Evolutionary conservation across 2,888 invertebrate genomes (phyloP).

Genomic region (Chironomus tentans): DNA sequence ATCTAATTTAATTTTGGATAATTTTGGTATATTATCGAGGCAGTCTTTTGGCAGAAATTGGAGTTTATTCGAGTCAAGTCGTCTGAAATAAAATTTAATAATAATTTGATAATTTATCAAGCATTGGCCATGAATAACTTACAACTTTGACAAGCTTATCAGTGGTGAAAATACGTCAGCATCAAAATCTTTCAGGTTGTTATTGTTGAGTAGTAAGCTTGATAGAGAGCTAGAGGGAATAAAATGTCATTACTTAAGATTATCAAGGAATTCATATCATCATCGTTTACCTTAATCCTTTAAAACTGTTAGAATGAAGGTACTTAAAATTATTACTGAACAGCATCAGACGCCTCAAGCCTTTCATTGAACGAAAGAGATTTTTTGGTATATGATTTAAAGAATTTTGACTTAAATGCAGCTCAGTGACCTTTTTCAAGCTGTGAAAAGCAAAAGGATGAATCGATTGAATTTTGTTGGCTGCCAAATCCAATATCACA

Average conservation of each 20-base stretch:
- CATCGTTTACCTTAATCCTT: slow-evolving; percentile 40
- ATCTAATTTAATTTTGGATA: slow-evolving; percentile 51
- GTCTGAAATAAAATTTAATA: slow-evolving; percentile 38
- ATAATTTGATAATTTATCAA: slow-evolving; percentile 32
- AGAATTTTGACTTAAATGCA: slow-evolving; percentile 50
- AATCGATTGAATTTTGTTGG: slow-evolving; percentile 40
- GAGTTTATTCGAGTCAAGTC: slow-evolving; percentile 54
- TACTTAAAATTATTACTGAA: slow-evolving; percentile 46
- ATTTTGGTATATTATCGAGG: slow-evolving; percentile 47
- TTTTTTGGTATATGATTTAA: slow-evolving; percentile 43
- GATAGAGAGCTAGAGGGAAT: slow-evolving; percentile 34
- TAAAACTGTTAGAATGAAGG: slow-evolving; percentile 43
- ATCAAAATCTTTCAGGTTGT: slow-evolving; percentile 45
- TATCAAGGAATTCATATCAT: no score
- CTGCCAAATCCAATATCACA: slow-evolving; percentile 37
- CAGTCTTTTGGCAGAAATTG: slow-evolving; percentile 51
- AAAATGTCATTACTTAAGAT: not conserved
- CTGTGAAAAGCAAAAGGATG: slow-evolving; percentile 42
- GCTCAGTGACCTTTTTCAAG: slow-evolving; percentile 42
- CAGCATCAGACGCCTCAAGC: slow-evolving; percentile 46
- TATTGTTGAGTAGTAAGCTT: slow-evolving; percentile 52
- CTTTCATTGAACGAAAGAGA: slow-evolving; percentile 42
- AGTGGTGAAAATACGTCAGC: slow-evolving; percentile 41
- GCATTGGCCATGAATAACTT: slow-evolving; percentile 33
- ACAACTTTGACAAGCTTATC: slow-evolving; percentile 45